These are phyloP conservation scores for Platyura marginata DNA, from an alignment of 1,140 invertebrate species.

Conservation along the genomic window DNA sequence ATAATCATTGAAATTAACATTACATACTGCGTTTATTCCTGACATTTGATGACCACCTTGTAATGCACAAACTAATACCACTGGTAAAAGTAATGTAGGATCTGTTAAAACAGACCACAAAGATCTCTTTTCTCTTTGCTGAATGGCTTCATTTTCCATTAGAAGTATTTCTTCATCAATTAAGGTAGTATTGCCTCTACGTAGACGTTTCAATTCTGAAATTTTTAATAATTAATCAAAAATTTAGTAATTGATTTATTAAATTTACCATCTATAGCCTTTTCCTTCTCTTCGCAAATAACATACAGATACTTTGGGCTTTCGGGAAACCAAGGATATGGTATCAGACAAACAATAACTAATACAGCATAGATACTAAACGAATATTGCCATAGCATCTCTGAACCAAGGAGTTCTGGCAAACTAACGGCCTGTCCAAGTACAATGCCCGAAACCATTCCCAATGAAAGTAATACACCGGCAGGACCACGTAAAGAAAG, in stretches of 20 bases:
- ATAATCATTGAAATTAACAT: background rate
- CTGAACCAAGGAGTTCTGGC: constrained; percentile 28
- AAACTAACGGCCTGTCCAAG: constrained; percentile 7
- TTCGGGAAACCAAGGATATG: constrained; percentile 51
- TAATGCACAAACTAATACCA: constrained; percentile 50
- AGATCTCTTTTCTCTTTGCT: constrained; percentile 25
- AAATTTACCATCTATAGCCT: constrained; percentile 22
- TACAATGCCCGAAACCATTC: constrained; percentile 35
- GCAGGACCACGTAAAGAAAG: constrained; percentile 51
- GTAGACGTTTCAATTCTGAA: constrained; percentile 19
- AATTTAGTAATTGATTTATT: too few relatives aligned
- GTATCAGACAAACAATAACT: constrained; percentile 33
- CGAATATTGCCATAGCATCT: constrained; percentile 45
- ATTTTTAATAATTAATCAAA: background rate
- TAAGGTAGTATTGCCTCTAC: constrained; percentile 17
- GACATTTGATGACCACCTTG: constrained; percentile 70
- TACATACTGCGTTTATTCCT: constrained; percentile 65
- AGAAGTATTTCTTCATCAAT: constrained; percentile 27
- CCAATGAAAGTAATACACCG: constrained; percentile 68
- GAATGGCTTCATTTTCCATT: constrained; percentile 16
- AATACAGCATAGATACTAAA: constrained; percentile 40
- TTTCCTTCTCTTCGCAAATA: constrained; percentile 36
- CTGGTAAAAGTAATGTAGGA: constrained; percentile 35
- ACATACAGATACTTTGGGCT: constrained; percentile 71
- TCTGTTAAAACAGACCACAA: constrained; percentile 34